These are phyloP conservation scores for Cyanoliseus patagonus DNA, from an alignment of 2,113 vertebrate species.

Conservation along the genomic window DNA sequence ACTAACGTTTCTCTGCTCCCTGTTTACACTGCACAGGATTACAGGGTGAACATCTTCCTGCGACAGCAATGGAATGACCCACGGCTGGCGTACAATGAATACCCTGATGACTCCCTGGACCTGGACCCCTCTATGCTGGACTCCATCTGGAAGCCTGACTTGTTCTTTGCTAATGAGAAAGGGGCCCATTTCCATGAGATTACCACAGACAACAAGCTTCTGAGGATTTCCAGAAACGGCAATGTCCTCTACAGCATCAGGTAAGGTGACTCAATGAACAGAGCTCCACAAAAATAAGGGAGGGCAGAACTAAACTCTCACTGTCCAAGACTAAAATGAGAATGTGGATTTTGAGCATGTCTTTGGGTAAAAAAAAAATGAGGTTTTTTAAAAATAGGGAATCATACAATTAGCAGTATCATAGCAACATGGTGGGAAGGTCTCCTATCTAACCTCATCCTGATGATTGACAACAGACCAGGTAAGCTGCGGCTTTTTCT, in stretches of 20 bases:
- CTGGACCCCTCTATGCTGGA: slow-evolving; percentile 98
- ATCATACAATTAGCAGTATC: background rate
- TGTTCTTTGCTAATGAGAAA: slow-evolving; percentile 99
- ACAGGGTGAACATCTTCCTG: slow-evolving; percentile 97
- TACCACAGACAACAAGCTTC: slow-evolving; percentile 97
- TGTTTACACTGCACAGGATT: slow-evolving; percentile 79
- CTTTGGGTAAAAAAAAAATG: background rate
- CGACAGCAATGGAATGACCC: slow-evolving; percentile 99
- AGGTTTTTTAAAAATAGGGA: background rate
- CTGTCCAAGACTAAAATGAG: background rate
- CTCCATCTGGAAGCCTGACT: slow-evolving; percentile 98
- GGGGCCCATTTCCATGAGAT: slow-evolving; percentile 99
- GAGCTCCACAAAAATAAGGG: background rate
- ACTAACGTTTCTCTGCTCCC: background rate
- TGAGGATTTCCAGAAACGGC: slow-evolving; percentile 93
- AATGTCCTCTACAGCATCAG: slow-evolving; percentile 99
- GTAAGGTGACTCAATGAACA: slow-evolving; percentile 61
- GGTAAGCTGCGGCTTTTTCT: background rate
- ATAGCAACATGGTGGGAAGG: background rate
- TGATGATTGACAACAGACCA: background rate
- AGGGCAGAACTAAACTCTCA: background rate
- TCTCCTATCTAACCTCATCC: background rate
- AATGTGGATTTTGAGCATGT: background rate
- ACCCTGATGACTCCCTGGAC: slow-evolving; percentile 94
- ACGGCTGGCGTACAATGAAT: slow-evolving; percentile 94